Evolutionary conservation across 2,113 vertebrate species (phyloP).

Genomic region (Falco punctatus): DNA sequence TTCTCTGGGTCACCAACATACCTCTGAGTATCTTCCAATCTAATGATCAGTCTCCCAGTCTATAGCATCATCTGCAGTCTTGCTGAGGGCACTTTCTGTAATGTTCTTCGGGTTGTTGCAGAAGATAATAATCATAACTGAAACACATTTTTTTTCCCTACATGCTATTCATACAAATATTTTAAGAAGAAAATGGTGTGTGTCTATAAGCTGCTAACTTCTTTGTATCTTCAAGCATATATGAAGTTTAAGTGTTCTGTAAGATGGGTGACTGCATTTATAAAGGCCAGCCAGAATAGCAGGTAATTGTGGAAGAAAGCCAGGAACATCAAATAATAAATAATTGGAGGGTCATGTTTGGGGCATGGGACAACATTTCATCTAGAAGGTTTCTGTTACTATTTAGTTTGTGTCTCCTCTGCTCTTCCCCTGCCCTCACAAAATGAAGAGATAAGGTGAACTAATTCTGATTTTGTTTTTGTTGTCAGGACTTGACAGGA

Average conservation of each 20-base stretch:
- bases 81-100: background rate
- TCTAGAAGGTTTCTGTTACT: background rate
- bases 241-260: background rate
- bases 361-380: background rate
- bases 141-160: background rate
- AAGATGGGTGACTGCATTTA: background rate
- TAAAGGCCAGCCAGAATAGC: background rate
- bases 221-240: background rate
- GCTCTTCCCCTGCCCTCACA: background rate
- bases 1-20: background rate
- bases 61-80: background rate
- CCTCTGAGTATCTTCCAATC: background rate
- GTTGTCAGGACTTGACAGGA: slow-evolving; percentile 85
- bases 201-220: background rate
- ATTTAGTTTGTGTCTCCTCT: background rate
- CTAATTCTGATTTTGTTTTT: background rate
- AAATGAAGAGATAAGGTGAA: background rate
- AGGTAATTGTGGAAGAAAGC: background rate
- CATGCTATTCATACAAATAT: background rate
- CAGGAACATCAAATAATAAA: background rate
- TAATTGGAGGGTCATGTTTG: background rate
- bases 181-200: background rate
- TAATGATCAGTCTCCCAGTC: background rate
- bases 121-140: background rate
- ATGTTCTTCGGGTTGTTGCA: background rate